Evolutionary conservation across 2,113 vertebrate species (phyloP).

Genomic region (Chlamydotis undulata): DNA sequence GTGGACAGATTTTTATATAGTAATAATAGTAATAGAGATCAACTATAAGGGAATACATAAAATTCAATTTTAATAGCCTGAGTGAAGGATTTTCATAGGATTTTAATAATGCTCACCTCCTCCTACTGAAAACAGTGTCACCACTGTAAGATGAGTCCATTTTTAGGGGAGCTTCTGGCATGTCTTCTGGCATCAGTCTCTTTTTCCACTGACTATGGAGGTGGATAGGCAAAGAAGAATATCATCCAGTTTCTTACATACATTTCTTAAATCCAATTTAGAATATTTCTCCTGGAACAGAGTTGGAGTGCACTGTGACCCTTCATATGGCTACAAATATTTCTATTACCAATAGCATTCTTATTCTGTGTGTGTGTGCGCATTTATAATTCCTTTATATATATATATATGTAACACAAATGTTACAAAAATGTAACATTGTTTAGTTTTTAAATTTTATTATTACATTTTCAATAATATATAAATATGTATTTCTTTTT

Average conservation of each 20-base stretch:
- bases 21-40: neutral
- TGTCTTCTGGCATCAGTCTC: accelerated
- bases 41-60: neutral
- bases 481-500: neutral
- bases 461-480: too few species aligned
- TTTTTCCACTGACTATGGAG: neutral
- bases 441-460: neutral
- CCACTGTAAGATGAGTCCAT: neutral
- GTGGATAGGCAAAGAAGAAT: neutral
- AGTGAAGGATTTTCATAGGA: neutral
- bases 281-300: neutral
- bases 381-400: neutral
- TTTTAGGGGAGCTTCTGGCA: neutral
- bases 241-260: neutral
- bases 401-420: neutral
- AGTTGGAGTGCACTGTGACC: neutral
- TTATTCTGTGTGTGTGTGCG: neutral
- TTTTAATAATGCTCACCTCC: neutral
- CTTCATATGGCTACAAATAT: neutral
- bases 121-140: neutral
- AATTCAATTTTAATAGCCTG: neutral
- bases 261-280: neutral
- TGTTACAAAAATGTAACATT: neutral
- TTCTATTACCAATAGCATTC: neutral
- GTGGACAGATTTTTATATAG: neutral